Conservation (phyloP, 2,113 vertebrate species). For the Scomber scombrus region DNA sequence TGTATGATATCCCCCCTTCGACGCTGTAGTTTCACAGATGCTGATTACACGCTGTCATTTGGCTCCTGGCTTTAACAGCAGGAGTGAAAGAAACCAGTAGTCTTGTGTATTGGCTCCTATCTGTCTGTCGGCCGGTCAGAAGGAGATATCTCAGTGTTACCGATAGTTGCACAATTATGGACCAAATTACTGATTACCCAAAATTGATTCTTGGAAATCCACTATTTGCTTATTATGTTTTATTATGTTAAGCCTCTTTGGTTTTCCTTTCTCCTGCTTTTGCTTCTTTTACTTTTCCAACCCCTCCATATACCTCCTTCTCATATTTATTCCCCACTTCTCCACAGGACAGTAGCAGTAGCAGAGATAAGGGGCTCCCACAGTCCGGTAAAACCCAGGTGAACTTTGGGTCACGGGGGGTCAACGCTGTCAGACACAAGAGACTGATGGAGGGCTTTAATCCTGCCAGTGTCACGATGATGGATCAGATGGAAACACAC, state of each 20-base stretch:
- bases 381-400: conserved; percentile 59
- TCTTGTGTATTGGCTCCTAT: conserved; percentile 42
- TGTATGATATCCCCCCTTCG: too few relatives aligned
- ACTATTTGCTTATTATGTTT: background rate
- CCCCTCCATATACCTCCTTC: background rate
- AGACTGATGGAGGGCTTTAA: conserved; percentile 77
- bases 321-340: background rate
- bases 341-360: conserved; percentile 65
- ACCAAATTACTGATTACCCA: background rate
- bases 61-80: conserved; percentile 7
- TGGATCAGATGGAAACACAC: conserved; percentile 82
- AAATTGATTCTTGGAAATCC: background rate
- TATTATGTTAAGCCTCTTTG: background rate
- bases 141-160: background rate
- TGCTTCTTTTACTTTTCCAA: too few relatives aligned
- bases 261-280: background rate
- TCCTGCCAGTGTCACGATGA: conserved; percentile 88
- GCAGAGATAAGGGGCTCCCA: conserved; percentile 64
- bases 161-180: background rate
- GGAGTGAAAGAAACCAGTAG: conserved; percentile 40
- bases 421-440: conserved; percentile 64
- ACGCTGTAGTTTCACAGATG: too few relatives aligned
- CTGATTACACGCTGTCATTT: conserved; percentile 7
- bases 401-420: conserved; percentile 55
- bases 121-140: conserved; percentile 27